Base-by-base conservation (phyloP, 2,888 invertebrate species). In the Ectropis crepuscularia region DNA sequence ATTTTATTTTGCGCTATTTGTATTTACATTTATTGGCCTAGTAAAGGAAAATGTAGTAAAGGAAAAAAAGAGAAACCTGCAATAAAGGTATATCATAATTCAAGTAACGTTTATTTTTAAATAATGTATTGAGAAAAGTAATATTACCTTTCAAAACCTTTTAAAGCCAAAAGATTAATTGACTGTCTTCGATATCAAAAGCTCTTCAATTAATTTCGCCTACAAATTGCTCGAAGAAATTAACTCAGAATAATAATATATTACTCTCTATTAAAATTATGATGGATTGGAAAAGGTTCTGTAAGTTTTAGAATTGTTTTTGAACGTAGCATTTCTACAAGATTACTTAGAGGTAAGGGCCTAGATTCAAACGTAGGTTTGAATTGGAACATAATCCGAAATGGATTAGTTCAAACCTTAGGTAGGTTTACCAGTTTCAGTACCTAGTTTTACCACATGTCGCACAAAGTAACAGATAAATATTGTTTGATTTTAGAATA, bases 141-240 rank as follows among this genome's bases (percentile, higher is more conserved):
- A 5, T 41, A 6, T 9, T 41, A 7, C 6, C 10, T 41, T 41
- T 6, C 10, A 41, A 41, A 41, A 9, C 41, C 49, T 37, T 39
- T 28, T 39, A 41, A 47, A 57, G 47, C 55, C 10, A 46, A 46
- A 61, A 61, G 55, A 61, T 57, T 55, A 61, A 55, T 55, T 28
- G 46, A 42, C 55, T 39, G 50, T 36, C 61, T 55, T 61, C 49
- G 11, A 45, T 16, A 38, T 46, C 46, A 50, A 61, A 41, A 61
- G 51, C 54, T 61, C 37, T 61, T 46, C 55, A 57, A 61, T 61
- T 61, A 51, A 57, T 57, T 45, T 47, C 49, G 43, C 8, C 45
- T 38, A 12, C 50, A 51, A 57, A 61, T 61, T 46, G 51, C 55
- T 39, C 38, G n/a, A 46, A 61, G 38, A 61, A 28, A 48, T 42